Evolutionary conservation across 2,888 invertebrate genomes (phyloP).

Genomic region (Alsophila aescularia): DNA sequence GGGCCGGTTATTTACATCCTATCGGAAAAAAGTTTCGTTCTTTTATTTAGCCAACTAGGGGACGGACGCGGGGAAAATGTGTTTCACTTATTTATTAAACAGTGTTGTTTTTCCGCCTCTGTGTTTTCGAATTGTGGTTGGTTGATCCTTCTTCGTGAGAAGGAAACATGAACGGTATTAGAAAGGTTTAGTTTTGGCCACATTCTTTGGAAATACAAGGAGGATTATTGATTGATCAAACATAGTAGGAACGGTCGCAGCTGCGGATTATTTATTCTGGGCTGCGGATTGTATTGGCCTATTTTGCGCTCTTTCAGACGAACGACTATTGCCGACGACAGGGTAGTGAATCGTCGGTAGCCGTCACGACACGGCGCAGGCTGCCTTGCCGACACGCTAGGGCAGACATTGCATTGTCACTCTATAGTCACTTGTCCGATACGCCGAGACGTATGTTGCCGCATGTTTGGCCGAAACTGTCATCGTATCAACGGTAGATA

Average conservation of each 20-base stretch:
- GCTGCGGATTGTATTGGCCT: too few relatives aligned
- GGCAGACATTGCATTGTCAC: too few relatives aligned
- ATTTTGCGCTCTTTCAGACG: too few relatives aligned
- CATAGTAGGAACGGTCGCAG: not conserved
- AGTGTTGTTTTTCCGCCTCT: conserved; percentile 44
- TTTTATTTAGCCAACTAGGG: conserved; percentile 52
- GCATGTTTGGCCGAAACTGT: too few relatives aligned
- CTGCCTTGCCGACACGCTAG: too few relatives aligned
- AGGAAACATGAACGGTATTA: conserved; percentile 30
- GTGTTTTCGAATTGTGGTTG: conserved; percentile 37
- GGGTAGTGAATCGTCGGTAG: too few relatives aligned
- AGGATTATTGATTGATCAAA: conserved; percentile 11
- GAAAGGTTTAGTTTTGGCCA: conserved; percentile 21
- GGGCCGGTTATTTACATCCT: conserved; percentile 68
- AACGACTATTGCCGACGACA: too few relatives aligned
- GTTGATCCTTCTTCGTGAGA: conserved; percentile 28
- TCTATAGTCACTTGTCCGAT: too few relatives aligned
- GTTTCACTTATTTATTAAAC: conserved; percentile 47
- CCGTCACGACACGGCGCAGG: too few relatives aligned
- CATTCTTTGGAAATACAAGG: conserved; percentile 3
- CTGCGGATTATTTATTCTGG: too few relatives aligned
- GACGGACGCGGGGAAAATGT: conserved; percentile 47
- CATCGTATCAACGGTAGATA: too few relatives aligned
- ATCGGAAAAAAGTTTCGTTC: conserved; percentile 56
- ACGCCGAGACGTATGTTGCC: too few relatives aligned